Conservation (phyloP, 2,113 vertebrate species). For the Aleadryas rufinucha region DNA sequence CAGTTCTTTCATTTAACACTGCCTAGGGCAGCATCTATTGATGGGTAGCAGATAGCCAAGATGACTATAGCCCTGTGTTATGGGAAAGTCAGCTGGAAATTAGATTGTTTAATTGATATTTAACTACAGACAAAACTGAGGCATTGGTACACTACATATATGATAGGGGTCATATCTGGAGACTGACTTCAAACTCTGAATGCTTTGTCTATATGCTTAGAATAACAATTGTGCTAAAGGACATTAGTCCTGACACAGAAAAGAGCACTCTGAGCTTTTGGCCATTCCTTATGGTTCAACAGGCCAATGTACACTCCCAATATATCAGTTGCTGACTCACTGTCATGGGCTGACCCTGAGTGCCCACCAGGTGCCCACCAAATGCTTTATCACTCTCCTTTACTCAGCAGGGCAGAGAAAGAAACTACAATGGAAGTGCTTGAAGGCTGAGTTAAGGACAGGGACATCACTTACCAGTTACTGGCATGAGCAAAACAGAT, state of each 20-base stretch:
- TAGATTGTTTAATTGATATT: background rate
- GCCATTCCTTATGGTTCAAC: background rate
- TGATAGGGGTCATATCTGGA: background rate
- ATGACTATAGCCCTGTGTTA: background rate
- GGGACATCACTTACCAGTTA: background rate
- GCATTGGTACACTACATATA: background rate
- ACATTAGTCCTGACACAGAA: background rate
- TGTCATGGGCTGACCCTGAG: background rate
- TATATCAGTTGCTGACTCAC: background rate
- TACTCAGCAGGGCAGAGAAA: background rate
- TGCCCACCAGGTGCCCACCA: background rate
- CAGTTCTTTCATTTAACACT: background rate
- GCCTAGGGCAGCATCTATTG: background rate
- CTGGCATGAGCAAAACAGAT: background rate
- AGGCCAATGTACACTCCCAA: background rate
- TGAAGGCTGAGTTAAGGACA: background rate
- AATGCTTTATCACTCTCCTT: background rate
- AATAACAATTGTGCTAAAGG: background rate
- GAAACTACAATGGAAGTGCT: background rate
- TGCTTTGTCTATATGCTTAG: background rate
- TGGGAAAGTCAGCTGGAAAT: background rate
- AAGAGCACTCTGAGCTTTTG: background rate
- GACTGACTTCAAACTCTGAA: background rate
- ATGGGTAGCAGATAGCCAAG: background rate
- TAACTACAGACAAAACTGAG: background rate